Conservation (phyloP, 2,888 invertebrate genomes). For the Macaria liturata region DNA sequence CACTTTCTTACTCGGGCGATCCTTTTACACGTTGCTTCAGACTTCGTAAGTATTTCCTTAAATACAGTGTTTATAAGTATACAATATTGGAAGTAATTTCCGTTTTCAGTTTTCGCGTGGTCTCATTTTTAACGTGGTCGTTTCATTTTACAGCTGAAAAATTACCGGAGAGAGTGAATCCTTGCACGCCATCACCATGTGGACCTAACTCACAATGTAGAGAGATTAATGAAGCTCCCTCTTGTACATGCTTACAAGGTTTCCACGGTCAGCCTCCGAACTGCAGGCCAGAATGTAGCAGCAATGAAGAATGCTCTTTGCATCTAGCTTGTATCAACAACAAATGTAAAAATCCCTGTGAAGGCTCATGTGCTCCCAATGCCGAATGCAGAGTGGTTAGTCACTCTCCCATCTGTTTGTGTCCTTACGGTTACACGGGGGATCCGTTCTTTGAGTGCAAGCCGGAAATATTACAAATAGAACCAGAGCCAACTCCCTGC, state of each 20-base stretch:
- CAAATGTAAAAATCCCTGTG: slow-evolving; percentile 91
- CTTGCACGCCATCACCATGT: slow-evolving; percentile 91
- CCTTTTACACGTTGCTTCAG: slow-evolving; percentile 85
- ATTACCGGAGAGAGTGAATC: slow-evolving; percentile 79
- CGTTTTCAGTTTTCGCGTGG: neutral
- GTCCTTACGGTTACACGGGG: slow-evolving; percentile 86
- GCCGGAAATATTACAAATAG: slow-evolving; percentile 57
- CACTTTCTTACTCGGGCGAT: slow-evolving; percentile 85
- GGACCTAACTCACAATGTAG: slow-evolving; percentile 90
- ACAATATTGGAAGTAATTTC: too few relatives aligned
- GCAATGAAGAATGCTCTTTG: slow-evolving; percentile 88
- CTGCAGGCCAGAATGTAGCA: slow-evolving; percentile 90
- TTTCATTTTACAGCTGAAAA: slow-evolving; percentile 71
- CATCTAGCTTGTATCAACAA: slow-evolving; percentile 89
- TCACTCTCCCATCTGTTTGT: slow-evolving; percentile 90
- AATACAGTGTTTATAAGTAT: too few relatives aligned
- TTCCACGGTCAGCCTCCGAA: slow-evolving; percentile 89
- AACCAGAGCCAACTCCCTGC: slow-evolving; percentile 79
- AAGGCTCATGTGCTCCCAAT: slow-evolving; percentile 87
- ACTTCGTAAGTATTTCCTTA: slow-evolving; percentile 69
- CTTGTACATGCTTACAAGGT: slow-evolving; percentile 88
- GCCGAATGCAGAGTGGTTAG: slow-evolving; percentile 90
- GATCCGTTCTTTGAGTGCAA: slow-evolving; percentile 89
- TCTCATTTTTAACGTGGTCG: slow-evolving; percentile 7
- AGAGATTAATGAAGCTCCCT: slow-evolving; percentile 86